Conservation (phyloP, 2,888 invertebrate species). For the Eupithecia exiguata region DNA sequence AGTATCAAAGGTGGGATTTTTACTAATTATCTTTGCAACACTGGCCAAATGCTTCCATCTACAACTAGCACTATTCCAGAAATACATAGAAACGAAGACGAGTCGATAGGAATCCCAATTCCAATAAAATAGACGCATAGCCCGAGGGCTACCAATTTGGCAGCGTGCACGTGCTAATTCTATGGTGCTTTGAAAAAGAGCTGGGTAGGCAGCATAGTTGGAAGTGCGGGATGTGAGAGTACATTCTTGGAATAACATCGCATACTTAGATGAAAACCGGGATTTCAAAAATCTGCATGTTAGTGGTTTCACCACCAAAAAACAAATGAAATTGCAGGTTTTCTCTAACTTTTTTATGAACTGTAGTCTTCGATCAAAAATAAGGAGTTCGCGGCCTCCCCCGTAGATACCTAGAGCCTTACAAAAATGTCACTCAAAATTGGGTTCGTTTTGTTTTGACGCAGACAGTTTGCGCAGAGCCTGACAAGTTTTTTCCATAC, state of each 20-base stretch:
- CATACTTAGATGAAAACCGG: background rate
- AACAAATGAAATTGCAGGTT: too few species aligned
- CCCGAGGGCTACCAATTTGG: constrained; percentile 29
- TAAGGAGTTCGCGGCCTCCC: too few species aligned
- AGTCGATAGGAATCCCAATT: constrained; percentile 1
- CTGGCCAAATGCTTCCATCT: background rate
- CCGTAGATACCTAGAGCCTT: too few species aligned
- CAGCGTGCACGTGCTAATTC: constrained; percentile 12
- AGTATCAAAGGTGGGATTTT: background rate
- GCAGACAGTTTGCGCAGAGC: too few species aligned
- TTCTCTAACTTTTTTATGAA: too few species aligned
- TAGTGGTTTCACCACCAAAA: too few species aligned
- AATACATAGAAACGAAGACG: background rate
- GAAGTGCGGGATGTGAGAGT: background rate
- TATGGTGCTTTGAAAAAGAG: background rate
- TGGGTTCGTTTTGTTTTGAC: too few species aligned
- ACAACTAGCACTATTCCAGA: background rate
- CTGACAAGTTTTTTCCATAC: too few species aligned
- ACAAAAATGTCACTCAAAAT: too few species aligned
- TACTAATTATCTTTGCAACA: background rate
- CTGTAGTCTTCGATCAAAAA: too few species aligned
- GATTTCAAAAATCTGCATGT: too few species aligned
- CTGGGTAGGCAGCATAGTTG: background rate
- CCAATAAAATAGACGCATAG: background rate
- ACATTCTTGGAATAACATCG: background rate